Evolutionary conservation across 2,113 vertebrate species (phyloP).

Genomic region (Protomyctophum bolini): DNA sequence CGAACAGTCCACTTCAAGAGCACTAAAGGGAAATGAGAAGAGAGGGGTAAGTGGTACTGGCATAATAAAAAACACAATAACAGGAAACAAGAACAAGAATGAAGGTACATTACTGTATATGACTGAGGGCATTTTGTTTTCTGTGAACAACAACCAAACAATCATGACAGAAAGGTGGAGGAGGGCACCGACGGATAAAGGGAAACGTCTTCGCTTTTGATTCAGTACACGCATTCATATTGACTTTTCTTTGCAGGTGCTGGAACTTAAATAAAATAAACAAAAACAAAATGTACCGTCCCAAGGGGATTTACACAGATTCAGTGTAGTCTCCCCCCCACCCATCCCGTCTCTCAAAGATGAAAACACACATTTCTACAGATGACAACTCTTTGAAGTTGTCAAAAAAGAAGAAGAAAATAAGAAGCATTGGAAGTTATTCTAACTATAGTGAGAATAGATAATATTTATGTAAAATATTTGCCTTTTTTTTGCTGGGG

Average conservation of each 20-base stretch:
- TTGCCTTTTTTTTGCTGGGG: too few relatives aligned
- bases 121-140: conserved; percentile 7
- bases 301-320: conserved; percentile 51
- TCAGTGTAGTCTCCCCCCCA: conserved; percentile 33
- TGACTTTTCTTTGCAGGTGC: conserved; percentile 52
- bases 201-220: conserved; percentile 64
- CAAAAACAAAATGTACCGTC: conserved; percentile 44
- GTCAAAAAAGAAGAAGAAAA: conserved; percentile 37
- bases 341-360: neutral
- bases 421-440: neutral
- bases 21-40: conserved; percentile 72
- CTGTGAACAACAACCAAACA: conserved; percentile 6
- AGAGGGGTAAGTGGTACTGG: conserved; percentile 56
- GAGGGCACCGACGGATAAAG: conserved; percentile 40
- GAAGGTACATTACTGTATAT: neutral
- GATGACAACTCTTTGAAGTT: conserved; percentile 59
- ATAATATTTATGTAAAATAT: too few relatives aligned
- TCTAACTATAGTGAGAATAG: neutral
- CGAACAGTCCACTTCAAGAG: conserved; percentile 79
- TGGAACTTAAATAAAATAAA: conserved; percentile 57
- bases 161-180: conserved; percentile 45
- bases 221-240: conserved; percentile 54
- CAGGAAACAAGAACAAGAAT: conserved; percentile 10
- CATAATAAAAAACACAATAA: conserved; percentile 15
- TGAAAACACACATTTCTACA: conserved; percentile 17